Evolutionary conservation across 2,888 invertebrate species (phyloP).

Genomic region (Hydrotaea cyrtoneurina): DNA sequence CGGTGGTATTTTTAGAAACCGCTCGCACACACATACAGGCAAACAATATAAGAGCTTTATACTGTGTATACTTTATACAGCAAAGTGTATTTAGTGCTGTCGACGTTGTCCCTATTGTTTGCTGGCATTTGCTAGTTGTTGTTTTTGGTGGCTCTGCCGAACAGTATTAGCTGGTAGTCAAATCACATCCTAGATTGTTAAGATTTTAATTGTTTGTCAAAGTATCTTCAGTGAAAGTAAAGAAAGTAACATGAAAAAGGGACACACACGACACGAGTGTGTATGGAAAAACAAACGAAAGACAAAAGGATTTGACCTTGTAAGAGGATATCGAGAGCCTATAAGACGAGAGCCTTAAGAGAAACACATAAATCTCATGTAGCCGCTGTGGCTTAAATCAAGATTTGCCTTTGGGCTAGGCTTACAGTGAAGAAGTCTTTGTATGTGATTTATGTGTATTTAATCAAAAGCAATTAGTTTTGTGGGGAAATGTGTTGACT

Average conservation of each 20-base stretch:
- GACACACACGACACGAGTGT: no score
- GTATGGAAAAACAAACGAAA: background rate
- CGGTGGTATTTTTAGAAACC: background rate
- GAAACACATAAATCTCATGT: conserved; percentile 17
- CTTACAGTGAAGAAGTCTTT: no score
- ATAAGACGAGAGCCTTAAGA: background rate
- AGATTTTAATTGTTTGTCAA: conserved; percentile 18
- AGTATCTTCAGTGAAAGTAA: background rate
- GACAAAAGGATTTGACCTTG: conserved; percentile 33
- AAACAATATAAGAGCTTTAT: background rate
- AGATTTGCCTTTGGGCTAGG: background rate
- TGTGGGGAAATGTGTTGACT: no score
- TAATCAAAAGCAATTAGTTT: background rate
- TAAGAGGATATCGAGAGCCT: conserved; percentile 6
- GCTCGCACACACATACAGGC: background rate
- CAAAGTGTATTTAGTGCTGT: background rate
- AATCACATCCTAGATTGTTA: background rate
- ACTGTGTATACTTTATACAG: conserved; percentile 1
- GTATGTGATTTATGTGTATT: background rate
- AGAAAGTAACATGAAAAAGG: background rate
- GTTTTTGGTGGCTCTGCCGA: background rate
- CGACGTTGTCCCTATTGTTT: background rate
- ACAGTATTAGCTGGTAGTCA: background rate
- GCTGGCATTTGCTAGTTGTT: background rate
- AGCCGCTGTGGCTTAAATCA: background rate